phyloP scores from a whole-genome alignment of 1,140 invertebrate species.

The Akabosia matsudoensis region DNA sequence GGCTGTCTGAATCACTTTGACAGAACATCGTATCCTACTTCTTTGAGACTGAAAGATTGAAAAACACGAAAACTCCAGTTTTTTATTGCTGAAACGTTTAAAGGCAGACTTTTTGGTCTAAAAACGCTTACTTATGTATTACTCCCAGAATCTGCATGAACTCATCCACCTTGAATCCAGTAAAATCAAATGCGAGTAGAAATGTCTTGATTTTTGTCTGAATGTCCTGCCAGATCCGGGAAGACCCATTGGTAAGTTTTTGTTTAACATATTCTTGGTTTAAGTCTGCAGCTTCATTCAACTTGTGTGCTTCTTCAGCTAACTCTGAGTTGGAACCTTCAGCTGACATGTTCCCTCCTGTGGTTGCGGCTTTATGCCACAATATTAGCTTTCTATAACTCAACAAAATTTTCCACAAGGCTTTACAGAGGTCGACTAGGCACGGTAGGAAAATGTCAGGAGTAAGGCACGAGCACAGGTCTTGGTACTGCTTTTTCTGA shows the following conservation, averaged over 20 bases:
- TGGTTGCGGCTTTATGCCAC: constrained; percentile 63
- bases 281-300: constrained; percentile 58
- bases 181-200: constrained; percentile 71
- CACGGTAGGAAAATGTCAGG: constrained; percentile 76
- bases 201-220: constrained; percentile 83
- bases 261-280: constrained; percentile 77
- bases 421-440: constrained; percentile 74
- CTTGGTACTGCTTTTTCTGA: constrained; percentile 71
- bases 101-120: background rate
- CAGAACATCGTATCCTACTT: constrained; percentile 89
- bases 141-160: constrained; percentile 87
- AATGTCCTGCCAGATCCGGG: constrained; percentile 88
- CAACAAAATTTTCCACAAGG: constrained; percentile 73
- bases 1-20: constrained; percentile 75
- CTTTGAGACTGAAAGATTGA: constrained; percentile 64
- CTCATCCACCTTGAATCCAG: constrained; percentile 86
- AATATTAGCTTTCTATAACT: constrained; percentile 77
- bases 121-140: constrained; percentile 64
- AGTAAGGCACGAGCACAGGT: constrained; percentile 71
- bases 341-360: background rate
- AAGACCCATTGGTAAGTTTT: constrained; percentile 80
- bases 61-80: background rate
- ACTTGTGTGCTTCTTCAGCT: background rate
- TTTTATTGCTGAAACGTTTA: background rate
- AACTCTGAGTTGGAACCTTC: background rate